phyloP scores from a whole-genome alignment of 2,888 invertebrate species.

The Ceriagrion tenellum region DNA sequence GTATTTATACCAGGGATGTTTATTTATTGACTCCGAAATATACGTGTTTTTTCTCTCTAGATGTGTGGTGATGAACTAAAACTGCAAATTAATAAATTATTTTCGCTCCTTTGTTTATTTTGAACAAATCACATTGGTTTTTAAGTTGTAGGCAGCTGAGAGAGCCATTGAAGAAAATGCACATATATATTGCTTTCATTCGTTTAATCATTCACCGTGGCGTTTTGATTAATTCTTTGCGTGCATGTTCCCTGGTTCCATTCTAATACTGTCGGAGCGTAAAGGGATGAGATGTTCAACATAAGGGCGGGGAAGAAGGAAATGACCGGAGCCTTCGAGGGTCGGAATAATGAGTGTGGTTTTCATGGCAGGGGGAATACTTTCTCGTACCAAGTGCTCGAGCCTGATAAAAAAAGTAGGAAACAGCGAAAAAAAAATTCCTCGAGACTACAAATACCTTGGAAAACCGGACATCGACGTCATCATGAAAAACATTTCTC shows the following conservation, averaged over 20 bases:
- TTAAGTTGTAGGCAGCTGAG: neutral
- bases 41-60: too few relatives aligned
- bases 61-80: too few relatives aligned
- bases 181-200: neutral
- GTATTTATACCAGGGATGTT: too few relatives aligned
- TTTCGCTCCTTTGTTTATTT: too few relatives aligned
- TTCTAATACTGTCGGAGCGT: neutral
- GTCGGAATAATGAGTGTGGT: conserved; percentile 5
- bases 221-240: neutral
- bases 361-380: neutral
- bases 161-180: neutral
- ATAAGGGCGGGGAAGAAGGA: neutral
- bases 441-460: conserved; percentile 51
- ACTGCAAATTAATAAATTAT: too few relatives aligned
- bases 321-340: conserved; percentile 1
- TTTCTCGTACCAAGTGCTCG: conserved; percentile 4
- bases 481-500: conserved; percentile 59
- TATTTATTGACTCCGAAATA: too few relatives aligned
- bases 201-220: neutral
- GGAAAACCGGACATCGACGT: conserved; percentile 61
- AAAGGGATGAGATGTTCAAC: conserved; percentile 29
- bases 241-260: neutral
- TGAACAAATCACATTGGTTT: too few relatives aligned
- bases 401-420: neutral
- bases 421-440: neutral